Percentiles rank a stretch among this genome's conserved stretches.
phyloP scores from a whole-genome alignment of 1,140 invertebrate species.

The Mamestra configurata region DNA sequence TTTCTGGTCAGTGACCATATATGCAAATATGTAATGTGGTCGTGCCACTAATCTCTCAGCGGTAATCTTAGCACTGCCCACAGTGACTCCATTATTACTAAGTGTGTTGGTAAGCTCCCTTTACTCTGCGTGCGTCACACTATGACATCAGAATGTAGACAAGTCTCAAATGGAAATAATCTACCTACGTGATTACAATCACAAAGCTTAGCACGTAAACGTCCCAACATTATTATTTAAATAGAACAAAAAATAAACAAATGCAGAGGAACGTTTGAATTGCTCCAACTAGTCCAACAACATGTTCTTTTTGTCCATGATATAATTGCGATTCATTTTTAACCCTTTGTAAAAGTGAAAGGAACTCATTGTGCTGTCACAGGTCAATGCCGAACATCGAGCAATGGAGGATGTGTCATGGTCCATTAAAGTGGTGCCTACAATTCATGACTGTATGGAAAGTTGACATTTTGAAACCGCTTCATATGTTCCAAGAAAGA shows the following conservation, averaged over 20 bases:
- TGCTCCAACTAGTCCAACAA: background rate
- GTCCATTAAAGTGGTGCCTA: conserved; percentile 28
- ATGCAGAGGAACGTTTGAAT: background rate
- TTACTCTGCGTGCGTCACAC: conserved; percentile 44
- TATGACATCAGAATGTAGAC: conserved; percentile 50
- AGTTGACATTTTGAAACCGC: conserved; percentile 12
- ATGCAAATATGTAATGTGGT: conserved; percentile 3
- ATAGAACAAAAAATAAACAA: conserved; percentile 10
- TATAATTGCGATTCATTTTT: background rate
- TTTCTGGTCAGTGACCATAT: background rate
- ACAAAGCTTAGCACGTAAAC: conserved; percentile 32
- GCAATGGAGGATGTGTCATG: conserved; percentile 29
- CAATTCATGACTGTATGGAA: conserved; percentile 10
- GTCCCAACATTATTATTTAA: conserved; percentile 27
- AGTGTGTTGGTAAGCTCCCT: conserved; percentile 27
- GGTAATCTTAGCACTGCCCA: conserved; percentile 21
- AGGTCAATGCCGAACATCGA: conserved; percentile 35
- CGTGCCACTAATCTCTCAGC: conserved; percentile 5
- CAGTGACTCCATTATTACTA: conserved; percentile 31
- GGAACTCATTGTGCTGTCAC: conserved; percentile 17
- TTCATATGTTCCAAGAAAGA: conserved; percentile 11
- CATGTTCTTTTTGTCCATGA: background rate
- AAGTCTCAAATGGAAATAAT: conserved; percentile 44
- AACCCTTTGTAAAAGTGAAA: conserved; percentile 24
- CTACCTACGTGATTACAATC: conserved; percentile 41